Conservation (phyloP, 2,888 invertebrate genomes). For the Flabesymbios commensalis region DNA sequence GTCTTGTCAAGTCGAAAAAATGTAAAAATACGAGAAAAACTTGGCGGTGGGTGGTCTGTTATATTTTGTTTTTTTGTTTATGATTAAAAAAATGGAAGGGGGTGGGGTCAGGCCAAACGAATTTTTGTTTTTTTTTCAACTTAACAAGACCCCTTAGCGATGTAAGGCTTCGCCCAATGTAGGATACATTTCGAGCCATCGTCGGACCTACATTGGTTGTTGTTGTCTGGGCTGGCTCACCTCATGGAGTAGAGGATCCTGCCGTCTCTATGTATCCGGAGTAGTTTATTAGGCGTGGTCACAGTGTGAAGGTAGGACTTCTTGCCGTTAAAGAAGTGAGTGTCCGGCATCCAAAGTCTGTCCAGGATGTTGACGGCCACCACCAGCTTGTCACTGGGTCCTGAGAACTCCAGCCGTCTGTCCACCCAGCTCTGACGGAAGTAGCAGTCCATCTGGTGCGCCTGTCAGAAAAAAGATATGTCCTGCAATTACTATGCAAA, state of each 20-base stretch:
- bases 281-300: constrained; percentile 89
- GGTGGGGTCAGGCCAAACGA: too few species aligned
- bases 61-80: too few species aligned
- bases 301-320: constrained; percentile 94
- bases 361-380: constrained; percentile 50
- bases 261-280: constrained; percentile 85
- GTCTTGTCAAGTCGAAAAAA: too few species aligned
- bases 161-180: too few species aligned
- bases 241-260: constrained; percentile 93
- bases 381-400: constrained; percentile 36
- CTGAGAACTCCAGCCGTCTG: constrained; percentile 36
- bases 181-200: too few species aligned
- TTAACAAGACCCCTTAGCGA: too few species aligned
- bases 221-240: constrained; percentile 66
- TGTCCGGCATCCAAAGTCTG: constrained; percentile 55
- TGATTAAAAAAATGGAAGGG: too few species aligned
- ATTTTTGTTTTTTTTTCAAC: too few species aligned
- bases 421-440: constrained; percentile 45
- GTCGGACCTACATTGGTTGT: too few species aligned
- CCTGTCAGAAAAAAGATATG: constrained; percentile 23
- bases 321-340: constrained; percentile 86
- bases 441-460: constrained; percentile 45
- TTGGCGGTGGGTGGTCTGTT: too few species aligned
- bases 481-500: too few species aligned
- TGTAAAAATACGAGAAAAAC: too few species aligned